Base-by-base conservation (phyloP, 2,797 vertebrate species). In the Acestrorhynchus altus region DNA sequence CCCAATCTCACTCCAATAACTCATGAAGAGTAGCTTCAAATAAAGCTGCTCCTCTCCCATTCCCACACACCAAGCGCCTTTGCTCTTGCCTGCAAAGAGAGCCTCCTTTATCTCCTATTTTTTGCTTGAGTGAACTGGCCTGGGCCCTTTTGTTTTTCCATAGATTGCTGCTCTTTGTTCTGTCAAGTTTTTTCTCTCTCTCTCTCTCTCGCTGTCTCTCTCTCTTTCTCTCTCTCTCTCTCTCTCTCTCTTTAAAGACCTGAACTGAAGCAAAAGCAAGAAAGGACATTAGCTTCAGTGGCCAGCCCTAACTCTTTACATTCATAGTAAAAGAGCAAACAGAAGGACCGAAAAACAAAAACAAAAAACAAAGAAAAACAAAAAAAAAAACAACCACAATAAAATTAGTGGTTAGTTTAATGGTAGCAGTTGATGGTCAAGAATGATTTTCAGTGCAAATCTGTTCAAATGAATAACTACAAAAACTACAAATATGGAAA, bases 91-190 rank as follows among this genome's bases (percentile, higher is more conserved):
- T 87, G 92, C 94, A 95, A 94, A 96, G 94, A 96, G 94, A 94
- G 92, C 88, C 92, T 93, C 93, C 93, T 97, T 96, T 96, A 96
- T 96, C 94, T 93, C 92, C 92, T 92, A 90, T 89, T 95, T 89
- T 93, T 94, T 96, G 95, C 95, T 96, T 96, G 94, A 96, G 91
- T 96, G 94, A 96, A 94, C 91, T 87, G 83, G 92, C 91, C 91
- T 92, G 84, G 91, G 92, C 91, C 91, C 93, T 95, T 97, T 96
- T 96, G 94, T 95, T 96, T 95, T 95, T 95, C 94, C 93, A 95
- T 93, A 95, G 94, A 96, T 96, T 96, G 94, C 93, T 91, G 89
- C 88, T 94, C 94, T 96, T 95, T 96, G 94, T 96, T 95, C 93
- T 89, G 89, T 83, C 83, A 87, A 89, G 88, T 90, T 91, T 92